Percentiles rank a stretch among this genome's conserved stretches.
phyloP scores from a whole-genome alignment of 2,113 vertebrate genomes.

The Colius striatus region DNA sequence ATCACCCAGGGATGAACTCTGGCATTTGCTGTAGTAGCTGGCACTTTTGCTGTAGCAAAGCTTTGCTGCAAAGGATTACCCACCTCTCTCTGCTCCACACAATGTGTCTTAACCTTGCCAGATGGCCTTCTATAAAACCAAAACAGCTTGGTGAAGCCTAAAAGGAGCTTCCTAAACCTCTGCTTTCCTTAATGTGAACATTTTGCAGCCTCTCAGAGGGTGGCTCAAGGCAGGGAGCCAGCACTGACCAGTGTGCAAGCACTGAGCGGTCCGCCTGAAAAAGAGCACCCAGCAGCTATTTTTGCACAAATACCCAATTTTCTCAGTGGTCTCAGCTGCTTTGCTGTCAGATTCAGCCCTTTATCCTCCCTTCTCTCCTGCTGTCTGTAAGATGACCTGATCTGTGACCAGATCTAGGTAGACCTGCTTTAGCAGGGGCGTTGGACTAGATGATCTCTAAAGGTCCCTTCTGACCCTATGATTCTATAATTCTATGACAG shows the following conservation, averaged over 20 bases:
- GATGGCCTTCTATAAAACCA: not conserved
- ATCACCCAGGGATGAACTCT: not conserved
- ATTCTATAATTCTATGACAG: no score
- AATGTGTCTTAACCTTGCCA: not conserved
- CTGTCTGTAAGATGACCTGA: not conserved
- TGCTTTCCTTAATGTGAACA: not conserved
- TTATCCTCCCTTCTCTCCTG: rapidly evolving
- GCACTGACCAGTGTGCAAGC: not conserved
- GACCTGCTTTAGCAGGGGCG: no score
- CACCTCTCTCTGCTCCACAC: not conserved
- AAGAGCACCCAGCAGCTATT: not conserved
- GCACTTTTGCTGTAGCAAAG: not conserved
- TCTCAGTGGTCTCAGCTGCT: not conserved
- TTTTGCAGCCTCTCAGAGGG: not conserved
- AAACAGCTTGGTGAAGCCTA: conserved; percentile 1
- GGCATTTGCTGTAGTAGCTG: not conserved
- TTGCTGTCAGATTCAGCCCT: not conserved
- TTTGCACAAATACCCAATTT: not conserved
- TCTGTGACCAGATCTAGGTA: no score
- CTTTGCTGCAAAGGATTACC: not conserved
- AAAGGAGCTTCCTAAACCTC: not conserved
- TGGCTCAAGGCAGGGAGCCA: not conserved
- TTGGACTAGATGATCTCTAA: no score
- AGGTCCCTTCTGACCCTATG: no score
- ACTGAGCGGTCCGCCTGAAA: not conserved